Percentiles rank a stretch among this genome's conserved stretches.
Evolutionary conservation across 2,113 vertebrate genomes (phyloP).

Genomic region (Aptenodytes patagonicus): DNA sequence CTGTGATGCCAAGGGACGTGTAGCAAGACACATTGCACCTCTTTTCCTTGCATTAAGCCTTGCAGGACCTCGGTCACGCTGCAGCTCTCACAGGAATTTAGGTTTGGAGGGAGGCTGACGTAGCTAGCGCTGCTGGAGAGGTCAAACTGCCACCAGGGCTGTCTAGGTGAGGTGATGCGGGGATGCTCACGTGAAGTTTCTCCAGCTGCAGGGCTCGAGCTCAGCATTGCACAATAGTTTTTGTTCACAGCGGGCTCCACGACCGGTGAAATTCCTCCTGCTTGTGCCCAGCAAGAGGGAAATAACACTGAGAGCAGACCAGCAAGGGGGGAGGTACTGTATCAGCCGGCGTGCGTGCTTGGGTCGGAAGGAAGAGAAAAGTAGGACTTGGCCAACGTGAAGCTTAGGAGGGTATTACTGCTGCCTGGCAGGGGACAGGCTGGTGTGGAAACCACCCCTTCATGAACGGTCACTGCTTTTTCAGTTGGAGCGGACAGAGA

Average conservation of each 20-base stretch:
- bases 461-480: not conserved
- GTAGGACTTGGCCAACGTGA: not conserved
- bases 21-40: not conserved
- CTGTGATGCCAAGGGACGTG: not conserved
- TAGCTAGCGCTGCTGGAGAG: not conserved
- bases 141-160: rapidly evolving
- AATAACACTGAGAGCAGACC: not conserved
- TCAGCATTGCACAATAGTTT: not conserved
- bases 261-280: not conserved
- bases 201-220: not conserved
- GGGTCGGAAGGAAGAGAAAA: not conserved
- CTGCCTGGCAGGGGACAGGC: not conserved
- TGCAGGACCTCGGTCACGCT: not conserved
- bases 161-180: not conserved
- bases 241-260: not conserved
- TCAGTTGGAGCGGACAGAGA: not conserved
- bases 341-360: not conserved
- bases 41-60: not conserved
- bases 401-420: not conserved
- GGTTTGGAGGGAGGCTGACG: not conserved
- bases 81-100: not conserved
- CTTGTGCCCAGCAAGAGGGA: not conserved
- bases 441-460: not conserved
- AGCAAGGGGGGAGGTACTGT: not conserved
- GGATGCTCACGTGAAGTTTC: not conserved